Evolutionary conservation across 2,113 vertebrate species (phyloP), one percentile per base, ranked within the genome.

Genomic region (Triplophysa rosa): DNA sequence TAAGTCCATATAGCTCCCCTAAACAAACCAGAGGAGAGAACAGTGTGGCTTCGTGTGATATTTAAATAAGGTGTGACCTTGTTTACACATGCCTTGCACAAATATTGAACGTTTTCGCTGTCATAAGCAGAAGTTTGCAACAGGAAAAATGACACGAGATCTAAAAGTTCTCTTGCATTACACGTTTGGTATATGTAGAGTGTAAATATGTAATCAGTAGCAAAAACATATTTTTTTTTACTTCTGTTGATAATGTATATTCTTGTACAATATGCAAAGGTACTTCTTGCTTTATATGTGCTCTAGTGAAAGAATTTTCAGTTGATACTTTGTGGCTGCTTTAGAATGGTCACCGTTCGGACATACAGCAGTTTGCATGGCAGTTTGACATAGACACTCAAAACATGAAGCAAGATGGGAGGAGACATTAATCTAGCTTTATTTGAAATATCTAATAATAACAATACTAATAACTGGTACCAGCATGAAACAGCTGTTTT

Each of bases 31-130:
- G 21, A 23, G 8, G 47, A 71, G 17, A 58, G 64, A 49, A 52
- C 13, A 64, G 69, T 9, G 49, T 66, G 47, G 62, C 33, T 24
- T 71, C 49, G 33, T 73, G 62, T 64, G 8, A 52, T 17, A 47
- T 64, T 45, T 45, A 42, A 29, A 21, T 52, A 54, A 23, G 74
- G 59, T 24, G 33, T 49, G 17, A 67, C 47, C 74, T 73, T 40
- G 24, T 83, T 82, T 72, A 81, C 77, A 82, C 72, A 56, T 75
- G 80, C 66, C 73, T 81, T 75, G 80, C 67, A 77, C 72, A 83
- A 26, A 84, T 33, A 81, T 79, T 63, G 68, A 70, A 70, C 33
- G 21, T 29, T 29, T 29, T 29, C 4, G 29, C 33, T 7, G 33
- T 79, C 74, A n/a, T 26, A 54, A 49, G 33, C 68, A 69, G 47